Percentiles rank a stretch among this genome's conserved stretches.
These are phyloP conservation scores for Galagoides demidoff DNA, from an alignment of 2,797 vertebrate genomes.

Conservation along the genomic window DNA sequence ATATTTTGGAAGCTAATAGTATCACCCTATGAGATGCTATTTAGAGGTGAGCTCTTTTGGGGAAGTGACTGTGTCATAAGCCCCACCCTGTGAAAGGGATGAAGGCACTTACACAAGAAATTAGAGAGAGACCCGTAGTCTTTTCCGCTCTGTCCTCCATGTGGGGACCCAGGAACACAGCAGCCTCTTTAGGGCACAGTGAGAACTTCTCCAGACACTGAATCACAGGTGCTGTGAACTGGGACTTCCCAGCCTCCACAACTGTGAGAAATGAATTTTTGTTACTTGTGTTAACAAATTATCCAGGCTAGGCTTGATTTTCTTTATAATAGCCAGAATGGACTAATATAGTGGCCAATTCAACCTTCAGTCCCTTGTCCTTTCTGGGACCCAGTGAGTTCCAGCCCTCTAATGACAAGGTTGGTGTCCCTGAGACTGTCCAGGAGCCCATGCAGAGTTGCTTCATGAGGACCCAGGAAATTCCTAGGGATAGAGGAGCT, in stretches of 20 bases:
- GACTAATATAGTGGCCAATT: neutral
- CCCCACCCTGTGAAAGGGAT: neutral
- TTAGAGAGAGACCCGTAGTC: neutral
- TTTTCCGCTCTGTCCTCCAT: neutral
- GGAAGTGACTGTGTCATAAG: neutral
- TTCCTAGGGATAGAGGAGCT: no score
- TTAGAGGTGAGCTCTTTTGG: neutral
- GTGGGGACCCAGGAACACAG: neutral
- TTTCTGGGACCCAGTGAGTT: neutral
- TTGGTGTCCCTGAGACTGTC: neutral
- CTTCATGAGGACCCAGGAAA: no score
- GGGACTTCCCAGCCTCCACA: neutral
- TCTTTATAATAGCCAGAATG: neutral
- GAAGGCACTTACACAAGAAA: neutral
- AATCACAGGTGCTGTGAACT: neutral
- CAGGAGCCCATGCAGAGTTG: no score
- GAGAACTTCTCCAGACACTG: neutral
- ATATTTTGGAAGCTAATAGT: neutral
- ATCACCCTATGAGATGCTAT: neutral
- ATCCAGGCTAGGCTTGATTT: neutral
- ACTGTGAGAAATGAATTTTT: neutral
- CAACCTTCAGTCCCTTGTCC: neutral
- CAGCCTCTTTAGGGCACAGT: neutral
- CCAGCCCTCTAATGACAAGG: neutral
- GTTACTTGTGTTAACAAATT: neutral